Conservation (phyloP, 2,888 invertebrate species). For the Plagodis dolabraria region DNA sequence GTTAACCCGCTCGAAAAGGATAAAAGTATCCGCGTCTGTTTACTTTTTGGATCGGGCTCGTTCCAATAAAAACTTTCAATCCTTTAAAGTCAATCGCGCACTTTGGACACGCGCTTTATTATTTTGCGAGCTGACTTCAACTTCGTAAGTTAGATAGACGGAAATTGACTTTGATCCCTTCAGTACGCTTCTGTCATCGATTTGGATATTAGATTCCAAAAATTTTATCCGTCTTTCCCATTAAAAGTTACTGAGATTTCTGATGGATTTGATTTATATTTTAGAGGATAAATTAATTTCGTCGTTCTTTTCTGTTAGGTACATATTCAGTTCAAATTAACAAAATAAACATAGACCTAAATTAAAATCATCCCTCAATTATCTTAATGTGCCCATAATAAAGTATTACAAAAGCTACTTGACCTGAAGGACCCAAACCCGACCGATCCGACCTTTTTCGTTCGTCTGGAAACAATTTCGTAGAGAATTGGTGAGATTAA, state of each 20-base stretch:
- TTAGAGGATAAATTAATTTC: no score
- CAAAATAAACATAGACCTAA: conserved; percentile 1
- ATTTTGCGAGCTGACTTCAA: conserved; percentile 41
- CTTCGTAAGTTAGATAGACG: conserved; percentile 43
- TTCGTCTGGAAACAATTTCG: conserved; percentile 64
- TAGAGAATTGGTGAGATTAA: conserved; percentile 66
- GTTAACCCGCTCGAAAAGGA: conserved; percentile 81
- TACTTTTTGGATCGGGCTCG: conserved; percentile 73
- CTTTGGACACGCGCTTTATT: conserved; percentile 55
- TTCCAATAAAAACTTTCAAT: conserved; percentile 76
- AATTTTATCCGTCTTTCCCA: conserved; percentile 24
- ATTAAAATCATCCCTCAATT: conserved; percentile 10
- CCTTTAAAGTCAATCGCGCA: conserved; percentile 64
- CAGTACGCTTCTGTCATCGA: conserved; percentile 39
- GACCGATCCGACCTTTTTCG: conserved; percentile 37
- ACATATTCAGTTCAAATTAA: no score
- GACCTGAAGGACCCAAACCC: conserved; percentile 41
- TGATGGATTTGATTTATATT: neutral
- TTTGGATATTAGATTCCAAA: conserved; percentile 23
- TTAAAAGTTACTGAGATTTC: conserved; percentile 24
- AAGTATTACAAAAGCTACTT: conserved; percentile 44
- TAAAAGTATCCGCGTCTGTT: conserved; percentile 77
- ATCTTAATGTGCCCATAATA: conserved; percentile 24
- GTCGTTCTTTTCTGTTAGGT: no score
- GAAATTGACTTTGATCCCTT: conserved; percentile 45